Percentiles rank a stretch among this genome's conserved stretches.
Evolutionary conservation across 2,888 invertebrate genomes (phyloP).

Genomic region (Octonoba sinensis): DNA sequence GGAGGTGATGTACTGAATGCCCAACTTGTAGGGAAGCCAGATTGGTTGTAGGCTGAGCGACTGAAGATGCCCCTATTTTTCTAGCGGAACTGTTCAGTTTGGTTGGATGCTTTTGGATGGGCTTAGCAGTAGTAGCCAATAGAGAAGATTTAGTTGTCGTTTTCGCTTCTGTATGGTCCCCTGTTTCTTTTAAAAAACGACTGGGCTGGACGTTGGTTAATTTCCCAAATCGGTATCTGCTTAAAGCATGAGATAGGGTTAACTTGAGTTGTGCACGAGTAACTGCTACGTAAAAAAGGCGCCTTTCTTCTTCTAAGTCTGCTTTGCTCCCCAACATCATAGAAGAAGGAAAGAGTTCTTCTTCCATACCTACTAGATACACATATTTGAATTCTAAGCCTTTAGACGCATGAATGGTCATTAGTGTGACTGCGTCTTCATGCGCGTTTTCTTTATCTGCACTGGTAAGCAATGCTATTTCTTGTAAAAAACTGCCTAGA

Average conservation of each 20-base stretch:
- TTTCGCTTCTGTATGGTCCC: too few relatives aligned
- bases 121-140: too few relatives aligned
- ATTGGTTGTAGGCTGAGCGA: too few relatives aligned
- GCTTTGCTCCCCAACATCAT: background rate
- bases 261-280: background rate
- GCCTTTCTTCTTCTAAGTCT: background rate
- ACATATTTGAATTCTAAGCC: slow-evolving; percentile 58
- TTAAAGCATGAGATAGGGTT: background rate
- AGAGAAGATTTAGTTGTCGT: too few relatives aligned
- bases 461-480: background rate
- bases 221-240: too few relatives aligned
- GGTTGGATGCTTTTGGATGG: too few relatives aligned
- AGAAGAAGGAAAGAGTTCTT: background rate
- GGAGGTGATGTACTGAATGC: too few relatives aligned
- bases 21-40: too few relatives aligned
- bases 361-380: slow-evolving; percentile 35
- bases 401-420: slow-evolving; percentile 60
- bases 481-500: background rate
- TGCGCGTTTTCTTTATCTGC: background rate
- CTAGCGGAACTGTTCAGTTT: too few relatives aligned
- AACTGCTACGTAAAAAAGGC: background rate
- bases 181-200: too few relatives aligned
- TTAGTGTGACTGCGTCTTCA: slow-evolving; percentile 24
- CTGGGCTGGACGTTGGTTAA: too few relatives aligned
- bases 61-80: too few relatives aligned